Conservation (phyloP, 2,113 vertebrate species). For the Daboia siamensis region DNA sequence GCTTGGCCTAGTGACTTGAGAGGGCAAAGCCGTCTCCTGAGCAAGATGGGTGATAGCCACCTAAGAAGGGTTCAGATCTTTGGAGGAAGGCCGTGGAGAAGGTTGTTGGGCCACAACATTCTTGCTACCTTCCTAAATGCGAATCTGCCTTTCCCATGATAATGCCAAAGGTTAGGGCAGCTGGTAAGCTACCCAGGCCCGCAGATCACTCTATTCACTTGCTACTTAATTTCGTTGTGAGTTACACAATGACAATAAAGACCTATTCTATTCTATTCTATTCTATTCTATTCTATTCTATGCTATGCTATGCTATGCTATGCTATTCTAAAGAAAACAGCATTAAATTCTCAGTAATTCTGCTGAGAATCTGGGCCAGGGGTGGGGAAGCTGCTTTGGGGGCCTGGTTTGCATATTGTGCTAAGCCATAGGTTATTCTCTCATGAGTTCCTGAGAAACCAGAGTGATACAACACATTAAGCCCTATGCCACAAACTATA, state of each 20-base stretch:
- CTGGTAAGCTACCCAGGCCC: background rate
- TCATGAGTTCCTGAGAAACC: background rate
- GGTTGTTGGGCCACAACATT: background rate
- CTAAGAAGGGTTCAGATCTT: background rate
- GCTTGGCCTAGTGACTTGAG: accelerated
- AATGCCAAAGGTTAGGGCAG: too few relatives aligned
- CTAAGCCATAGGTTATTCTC: background rate
- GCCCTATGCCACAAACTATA: background rate
- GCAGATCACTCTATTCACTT: background rate
- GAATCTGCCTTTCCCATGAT: background rate
- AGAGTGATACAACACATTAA: background rate
- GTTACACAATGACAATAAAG: too few relatives aligned
- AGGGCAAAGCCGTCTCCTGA: background rate
- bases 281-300: too few relatives aligned
- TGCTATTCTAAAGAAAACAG: background rate
- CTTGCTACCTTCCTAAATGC: background rate
- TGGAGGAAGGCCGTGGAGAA: too few relatives aligned
- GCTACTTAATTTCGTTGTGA: too few relatives aligned
- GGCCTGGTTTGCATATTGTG: background rate
- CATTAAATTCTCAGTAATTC: background rate
- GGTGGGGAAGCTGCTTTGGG: background rate
- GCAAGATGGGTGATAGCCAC: background rate
- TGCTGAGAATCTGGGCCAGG: background rate
- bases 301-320: too few relatives aligned
- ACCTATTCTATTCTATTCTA: too few relatives aligned